Percentiles rank a stretch among this genome's conserved stretches.
These are phyloP conservation scores for Pterocles burchelli DNA, from an alignment of 2,113 vertebrate genomes.

Conservation along the genomic window DNA sequence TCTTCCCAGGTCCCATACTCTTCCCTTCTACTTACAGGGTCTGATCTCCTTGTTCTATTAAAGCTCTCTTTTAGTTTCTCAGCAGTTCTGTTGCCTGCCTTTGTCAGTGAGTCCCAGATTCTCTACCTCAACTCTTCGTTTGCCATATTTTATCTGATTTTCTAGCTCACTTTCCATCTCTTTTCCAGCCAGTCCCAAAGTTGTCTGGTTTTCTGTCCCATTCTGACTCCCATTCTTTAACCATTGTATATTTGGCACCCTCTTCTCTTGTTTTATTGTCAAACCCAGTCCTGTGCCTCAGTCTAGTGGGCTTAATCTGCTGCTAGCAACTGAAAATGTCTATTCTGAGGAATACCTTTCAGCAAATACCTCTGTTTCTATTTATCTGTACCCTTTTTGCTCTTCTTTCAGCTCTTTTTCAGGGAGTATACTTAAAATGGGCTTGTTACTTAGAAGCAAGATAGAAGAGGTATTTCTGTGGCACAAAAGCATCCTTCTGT, in stretches of 20 bases:
- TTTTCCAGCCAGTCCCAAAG: not conserved
- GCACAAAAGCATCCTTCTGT: not conserved
- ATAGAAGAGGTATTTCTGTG: not conserved
- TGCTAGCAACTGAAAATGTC: not conserved
- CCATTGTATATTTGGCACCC: not conserved
- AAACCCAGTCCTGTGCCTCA: not conserved
- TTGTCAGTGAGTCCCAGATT: not conserved
- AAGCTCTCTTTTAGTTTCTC: not conserved
- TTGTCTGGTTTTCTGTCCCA: not conserved
- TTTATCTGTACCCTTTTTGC: not conserved
- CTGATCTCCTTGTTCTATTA: not conserved
- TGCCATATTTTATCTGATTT: not conserved
- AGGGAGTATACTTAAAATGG: not conserved
- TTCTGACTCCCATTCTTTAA: not conserved
- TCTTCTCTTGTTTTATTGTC: not conserved
- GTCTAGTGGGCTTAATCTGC: not conserved
- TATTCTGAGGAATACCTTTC: not conserved
- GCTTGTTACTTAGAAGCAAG: not conserved
- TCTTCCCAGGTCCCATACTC: not conserved
- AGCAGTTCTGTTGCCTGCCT: not conserved
- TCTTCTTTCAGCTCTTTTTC: not conserved
- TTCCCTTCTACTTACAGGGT: not conserved
- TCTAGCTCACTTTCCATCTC: not conserved
- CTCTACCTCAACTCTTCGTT: not conserved
- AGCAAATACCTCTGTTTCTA: not conserved